phyloP scores from a whole-genome alignment of 2,797 vertebrate species.

The Artibeus lituratus region DNA sequence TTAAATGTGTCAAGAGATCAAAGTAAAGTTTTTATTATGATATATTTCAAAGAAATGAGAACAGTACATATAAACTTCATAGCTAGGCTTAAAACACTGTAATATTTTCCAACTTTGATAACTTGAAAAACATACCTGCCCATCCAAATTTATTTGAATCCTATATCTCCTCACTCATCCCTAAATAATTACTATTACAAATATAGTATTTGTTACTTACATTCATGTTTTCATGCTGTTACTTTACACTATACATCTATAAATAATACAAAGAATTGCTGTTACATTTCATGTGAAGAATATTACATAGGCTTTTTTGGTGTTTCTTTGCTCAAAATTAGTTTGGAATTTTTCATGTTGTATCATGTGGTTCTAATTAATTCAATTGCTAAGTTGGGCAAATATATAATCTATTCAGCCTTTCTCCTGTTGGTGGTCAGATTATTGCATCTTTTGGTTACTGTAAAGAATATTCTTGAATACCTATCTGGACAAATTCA shows the following conservation, averaged over 20 bases:
- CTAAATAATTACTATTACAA: background rate
- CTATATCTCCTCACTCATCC: background rate
- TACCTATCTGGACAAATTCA: background rate
- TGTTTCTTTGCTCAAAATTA: conserved; percentile 5
- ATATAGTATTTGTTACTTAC: background rate
- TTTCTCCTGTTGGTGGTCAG: background rate
- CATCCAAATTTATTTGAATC: background rate
- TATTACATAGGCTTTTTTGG: background rate
- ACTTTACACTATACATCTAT: background rate
- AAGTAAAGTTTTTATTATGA: background rate
- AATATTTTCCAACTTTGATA: conserved; percentile 7
- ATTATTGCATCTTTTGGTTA: background rate
- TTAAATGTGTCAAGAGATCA: background rate
- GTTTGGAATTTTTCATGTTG: background rate
- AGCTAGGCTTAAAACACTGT: conserved; percentile 5
- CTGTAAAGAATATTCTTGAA: background rate
- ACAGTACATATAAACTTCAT: background rate
- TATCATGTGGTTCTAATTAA: background rate
- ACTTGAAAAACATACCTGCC: background rate
- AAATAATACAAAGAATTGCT: background rate
- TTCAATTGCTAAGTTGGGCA: background rate
- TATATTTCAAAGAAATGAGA: background rate
- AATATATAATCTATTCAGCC: background rate
- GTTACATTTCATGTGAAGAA: background rate
- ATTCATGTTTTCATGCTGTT: background rate